Evolutionary conservation across 1,140 invertebrate species (phyloP).

Genomic region (Mactra quadrangularis): DNA sequence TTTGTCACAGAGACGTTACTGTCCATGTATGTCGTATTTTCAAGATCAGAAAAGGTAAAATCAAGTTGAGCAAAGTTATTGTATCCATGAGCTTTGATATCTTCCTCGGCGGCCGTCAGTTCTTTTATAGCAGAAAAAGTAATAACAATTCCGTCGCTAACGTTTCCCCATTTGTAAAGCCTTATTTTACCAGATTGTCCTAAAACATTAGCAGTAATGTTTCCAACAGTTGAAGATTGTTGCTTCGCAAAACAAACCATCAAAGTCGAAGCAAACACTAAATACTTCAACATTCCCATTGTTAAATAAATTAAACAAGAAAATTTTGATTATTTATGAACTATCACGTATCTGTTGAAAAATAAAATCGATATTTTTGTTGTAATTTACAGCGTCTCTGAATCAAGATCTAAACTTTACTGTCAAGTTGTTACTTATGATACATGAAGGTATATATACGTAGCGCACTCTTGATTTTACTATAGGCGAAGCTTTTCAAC

Average conservation of each 20-base stretch:
- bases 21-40: slow-evolving; percentile 17
- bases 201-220: slow-evolving; percentile 28
- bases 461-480: no score
- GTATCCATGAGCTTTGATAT: slow-evolving; percentile 10
- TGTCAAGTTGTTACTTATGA: no score
- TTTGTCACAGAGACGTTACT: slow-evolving; percentile 14
- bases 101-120: not conserved
- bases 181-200: slow-evolving; percentile 50
- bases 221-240: not conserved
- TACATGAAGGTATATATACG: no score
- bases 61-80: slow-evolving; percentile 44
- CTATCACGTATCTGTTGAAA: no score
- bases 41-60: slow-evolving; percentile 28
- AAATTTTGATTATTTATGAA: no score
- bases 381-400: no score
- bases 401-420: no score
- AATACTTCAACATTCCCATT: no score
- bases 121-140: slow-evolving; percentile 38
- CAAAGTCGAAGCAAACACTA: no score
- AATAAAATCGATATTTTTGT: no score
- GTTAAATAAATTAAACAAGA: no score
- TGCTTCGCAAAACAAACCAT: not conserved
- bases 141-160: slow-evolving; percentile 2
- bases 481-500: no score
- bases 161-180: not conserved